Base-by-base conservation (phyloP, 2,113 vertebrate genomes). In the Chunga burmeisteri region DNA sequence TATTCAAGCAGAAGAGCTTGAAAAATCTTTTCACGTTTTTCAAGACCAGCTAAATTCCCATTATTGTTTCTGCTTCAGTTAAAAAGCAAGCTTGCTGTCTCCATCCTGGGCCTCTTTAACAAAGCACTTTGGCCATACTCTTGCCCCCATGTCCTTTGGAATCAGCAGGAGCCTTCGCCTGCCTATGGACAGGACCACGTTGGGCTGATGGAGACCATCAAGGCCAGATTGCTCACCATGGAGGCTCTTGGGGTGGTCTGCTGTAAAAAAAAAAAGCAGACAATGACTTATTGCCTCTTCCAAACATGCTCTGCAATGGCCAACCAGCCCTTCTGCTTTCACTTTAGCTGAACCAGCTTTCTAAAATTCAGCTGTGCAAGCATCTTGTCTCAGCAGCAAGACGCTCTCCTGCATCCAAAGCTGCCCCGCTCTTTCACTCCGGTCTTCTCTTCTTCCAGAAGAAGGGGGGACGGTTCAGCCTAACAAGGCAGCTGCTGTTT, bases 401-500 rank as follows among this genome's bases (percentile, higher is more conserved):
- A 40, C 36, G 42, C 32, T 11, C 30, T n/a, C 49, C 78, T 74
- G 50, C 68, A 32, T 15, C 80, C 13, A 1, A 71, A n/a, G 46
- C 68, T 53, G 11, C 22, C 58, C 52, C 36, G 34, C 26, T 53
- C 86, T 68, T 62, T 40, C 8, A 32, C 55, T 66, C 29, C 32
- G 1, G 2, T 17, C 81, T 85, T 16, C 42, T 62, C 29, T 36
- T 86, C 29, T 30, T 5, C 21, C 62, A 53, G 62, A 14, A 56
- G 56, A 19, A 74, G 23, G 5, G 12, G 87, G 88, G 88, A 56
- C 0, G 8, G 27, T 72, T 49, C 72, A 62, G 83, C 71, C 47
- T 21, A 81, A 92, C 4, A 30, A 66, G 67, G 92, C 82, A 78
- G 93, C 95, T 88, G 96, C 96, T 71, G 70, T 42, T 88, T 55